Base-by-base conservation (phyloP, 2,888 invertebrate species). In the Spisula solida region DNA sequence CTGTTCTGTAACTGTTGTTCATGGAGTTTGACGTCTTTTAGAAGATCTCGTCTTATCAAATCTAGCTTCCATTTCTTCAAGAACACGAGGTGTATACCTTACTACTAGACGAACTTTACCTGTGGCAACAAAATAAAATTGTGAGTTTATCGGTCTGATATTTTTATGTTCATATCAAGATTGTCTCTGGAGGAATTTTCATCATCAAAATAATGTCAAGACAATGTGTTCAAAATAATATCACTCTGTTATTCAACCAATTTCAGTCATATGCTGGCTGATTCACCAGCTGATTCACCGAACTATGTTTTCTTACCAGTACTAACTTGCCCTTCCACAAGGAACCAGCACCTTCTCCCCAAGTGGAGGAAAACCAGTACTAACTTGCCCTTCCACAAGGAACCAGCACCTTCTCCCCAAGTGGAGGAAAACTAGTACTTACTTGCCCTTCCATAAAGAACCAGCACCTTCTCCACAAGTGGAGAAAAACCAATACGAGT, bases 61-160 rank as follows among this genome's bases (percentile, higher is more conserved):
- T 94, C 99, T 98, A 97, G 99, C 98, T 97, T 99, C 99, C 99
- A 99, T 99, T 97, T 99, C 99, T 97, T 99, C 99, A 82, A 99
- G 97, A 41, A 99, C 99, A 96, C 99, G 98, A n/a, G 99, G 99
- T 51, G 99, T 99, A 97, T 99, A 99, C 86, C 99, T 97, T 0
- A 99, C 99, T 51, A 99, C 99, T 87, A 99, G 97, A 96, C 99
- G 99, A 0, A 99, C 99, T 85, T 99, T 98, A 81, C 99, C 96
- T 96, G 92, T 25, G 93, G 86, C 56, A 51, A 29, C 25, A 82
- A 79, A 25, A 85, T 29, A 85, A 79, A 47, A 48, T 34, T 1
- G 18, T 55, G 12, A 56, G 56, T 0, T 56, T 20, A 4, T 56
- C 18, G n/a, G 18, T 20, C 20, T 56, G 20, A 56, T 56, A 20